Percentiles rank a stretch among this genome's conserved stretches.
Conservation (phyloP, 2,888 invertebrate genomes). For the Parnassius glacialis region DNA sequence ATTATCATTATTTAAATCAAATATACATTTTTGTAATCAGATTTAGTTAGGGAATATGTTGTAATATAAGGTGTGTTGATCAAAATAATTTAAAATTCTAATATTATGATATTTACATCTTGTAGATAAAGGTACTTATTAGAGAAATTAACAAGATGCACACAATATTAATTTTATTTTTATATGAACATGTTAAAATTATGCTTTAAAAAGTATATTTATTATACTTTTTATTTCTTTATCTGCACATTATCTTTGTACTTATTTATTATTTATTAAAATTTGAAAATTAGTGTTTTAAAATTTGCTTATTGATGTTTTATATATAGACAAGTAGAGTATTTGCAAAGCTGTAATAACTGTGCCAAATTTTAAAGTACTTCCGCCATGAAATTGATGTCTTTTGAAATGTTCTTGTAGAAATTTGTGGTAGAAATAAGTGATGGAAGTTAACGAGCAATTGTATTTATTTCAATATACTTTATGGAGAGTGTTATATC, state of each 20-base stretch:
- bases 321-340: constrained; percentile 18
- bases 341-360: constrained; percentile 14
- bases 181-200: constrained; percentile 4
- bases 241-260: constrained; percentile 8
- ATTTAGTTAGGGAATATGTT: constrained; percentile 50
- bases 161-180: constrained; percentile 4
- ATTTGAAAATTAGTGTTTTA: constrained; percentile 15
- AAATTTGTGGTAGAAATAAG: constrained; percentile 29
- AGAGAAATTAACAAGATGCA: constrained; percentile 19
- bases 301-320: constrained; percentile 24
- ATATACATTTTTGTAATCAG: constrained; percentile 63
- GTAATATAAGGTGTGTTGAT: constrained; percentile 42
- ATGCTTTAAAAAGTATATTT: constrained; percentile 11
- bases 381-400: constrained; percentile 24
- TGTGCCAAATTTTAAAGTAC: constrained; percentile 25
- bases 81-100: constrained; percentile 15
- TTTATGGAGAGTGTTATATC: constrained; percentile 30
- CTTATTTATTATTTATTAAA: constrained; percentile 18
- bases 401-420: constrained; percentile 27
- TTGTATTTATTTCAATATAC: constrained; percentile 40
- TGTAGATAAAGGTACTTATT: constrained; percentile 29
- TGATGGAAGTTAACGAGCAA: constrained; percentile 15
- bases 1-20: constrained; percentile 65
- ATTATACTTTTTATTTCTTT: constrained; percentile 12
- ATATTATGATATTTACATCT: constrained; percentile 20